Percentiles rank a stretch among this genome's conserved stretches.
These are phyloP conservation scores for Hyppa rectilinea DNA, from an alignment of 2,888 invertebrate genomes.

Conservation along the genomic window DNA sequence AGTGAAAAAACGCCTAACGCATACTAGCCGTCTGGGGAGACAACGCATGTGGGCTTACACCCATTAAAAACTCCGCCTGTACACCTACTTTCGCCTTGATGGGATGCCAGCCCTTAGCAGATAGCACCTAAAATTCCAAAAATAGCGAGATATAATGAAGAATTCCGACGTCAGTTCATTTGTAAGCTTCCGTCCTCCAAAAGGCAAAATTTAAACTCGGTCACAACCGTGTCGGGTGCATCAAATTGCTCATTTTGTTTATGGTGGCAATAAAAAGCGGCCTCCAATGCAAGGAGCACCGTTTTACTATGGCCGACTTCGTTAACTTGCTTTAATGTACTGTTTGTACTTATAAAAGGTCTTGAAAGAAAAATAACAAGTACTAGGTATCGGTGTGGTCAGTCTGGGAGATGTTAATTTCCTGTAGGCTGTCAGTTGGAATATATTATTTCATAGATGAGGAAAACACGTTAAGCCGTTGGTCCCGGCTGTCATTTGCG, in stretches of 20 bases:
- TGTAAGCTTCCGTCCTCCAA: constrained; percentile 9
- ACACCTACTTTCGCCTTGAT: no score
- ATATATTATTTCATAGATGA: background rate
- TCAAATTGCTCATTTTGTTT: constrained; percentile 66
- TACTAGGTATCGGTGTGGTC: background rate
- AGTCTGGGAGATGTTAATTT: background rate
- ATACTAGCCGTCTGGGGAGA: no score
- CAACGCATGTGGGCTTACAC: no score
- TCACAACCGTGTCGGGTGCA: constrained; percentile 50
- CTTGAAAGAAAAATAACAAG: constrained; percentile 6
- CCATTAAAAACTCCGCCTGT: no score
- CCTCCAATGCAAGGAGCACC: constrained; percentile 46
- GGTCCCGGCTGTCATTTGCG: no score
- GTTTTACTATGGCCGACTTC: constrained; percentile 52
- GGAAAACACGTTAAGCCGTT: no score
- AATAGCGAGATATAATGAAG: constrained; percentile 36
- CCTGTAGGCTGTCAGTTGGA: background rate
- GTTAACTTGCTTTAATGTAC: constrained; percentile 54
- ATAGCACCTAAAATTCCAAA: constrained; percentile 20
- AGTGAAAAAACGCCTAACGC: no score
- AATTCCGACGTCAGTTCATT: constrained; percentile 34
- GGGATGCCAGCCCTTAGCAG: background rate
- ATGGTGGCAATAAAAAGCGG: constrained; percentile 64
- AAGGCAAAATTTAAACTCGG: constrained; percentile 31
- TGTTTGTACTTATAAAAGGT: constrained; percentile 36